Base-by-base conservation (phyloP, 2,888 invertebrate species). In the Trichopoda pennipes region DNA sequence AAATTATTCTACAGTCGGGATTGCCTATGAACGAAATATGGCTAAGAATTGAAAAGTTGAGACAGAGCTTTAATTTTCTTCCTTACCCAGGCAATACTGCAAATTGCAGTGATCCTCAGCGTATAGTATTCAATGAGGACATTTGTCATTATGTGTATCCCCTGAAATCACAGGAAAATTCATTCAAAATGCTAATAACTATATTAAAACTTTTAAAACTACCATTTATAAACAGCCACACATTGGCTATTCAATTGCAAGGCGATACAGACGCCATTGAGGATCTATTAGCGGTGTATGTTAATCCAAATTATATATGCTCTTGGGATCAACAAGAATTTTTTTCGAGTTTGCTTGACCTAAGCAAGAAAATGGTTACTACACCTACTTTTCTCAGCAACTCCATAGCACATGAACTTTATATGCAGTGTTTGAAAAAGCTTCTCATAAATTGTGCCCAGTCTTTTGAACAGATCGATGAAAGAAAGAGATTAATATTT, bases 1-100 rank as follows among this genome's bases (percentile, higher is more conserved):
- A 94, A 86, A 89, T 93, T 1, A 92, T 94, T 61, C 88, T 94
- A 68, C 92, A 91, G 47, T 93, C 94, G 64, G 94, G 94, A 64
- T 91, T 96, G 87, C 96, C 96, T 32, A 91, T 94, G 87, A 93
- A 94, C 88, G 94, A 94, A 85, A 92, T 96, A 84, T 96, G 96
- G 96, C 91, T 94, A 85, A 93, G 96, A 81, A 93, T 94, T 79
- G 96, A 96, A 91, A 94, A 94, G 14, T 91, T 95, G 72, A 93
- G 96, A n/a, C 95, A 94, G 86, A 93, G 93, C 19, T 94, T 93
- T 86, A 94, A 94, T 90, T 96, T 95, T 93, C 92, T 95, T 47
- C 94, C 95, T 1, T 89, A 88, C 74, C 92, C 90, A 21, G 90
- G 89, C 7, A 75, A 60, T 38, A 91, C 91, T 55, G 87, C 90